Conservation (phyloP, 2,113 vertebrate genomes). For the Lasiurus borealis region DNA sequence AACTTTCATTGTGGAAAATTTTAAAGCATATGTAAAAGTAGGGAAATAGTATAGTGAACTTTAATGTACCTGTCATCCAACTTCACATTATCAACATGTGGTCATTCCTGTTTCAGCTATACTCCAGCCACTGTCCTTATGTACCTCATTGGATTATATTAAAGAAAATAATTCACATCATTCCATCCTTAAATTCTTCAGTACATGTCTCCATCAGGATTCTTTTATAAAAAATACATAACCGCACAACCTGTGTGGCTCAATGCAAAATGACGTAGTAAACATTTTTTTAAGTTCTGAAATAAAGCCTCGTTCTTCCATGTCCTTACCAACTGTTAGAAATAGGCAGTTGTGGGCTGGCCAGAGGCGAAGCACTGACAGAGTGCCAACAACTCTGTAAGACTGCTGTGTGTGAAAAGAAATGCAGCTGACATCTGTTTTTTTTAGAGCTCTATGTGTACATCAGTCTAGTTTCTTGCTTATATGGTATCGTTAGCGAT, state of each 20-base stretch:
- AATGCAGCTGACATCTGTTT: not conserved
- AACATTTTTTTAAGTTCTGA: slow-evolving; percentile 10
- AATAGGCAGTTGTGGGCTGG: slow-evolving; percentile 15
- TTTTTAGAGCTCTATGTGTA: not conserved
- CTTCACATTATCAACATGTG: not conserved
- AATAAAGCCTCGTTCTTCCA: slow-evolving; percentile 18
- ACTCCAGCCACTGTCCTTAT: not conserved
- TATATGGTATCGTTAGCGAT: slow-evolving; percentile 14
- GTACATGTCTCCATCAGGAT: not conserved
- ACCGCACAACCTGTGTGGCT: not conserved
- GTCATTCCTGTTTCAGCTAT: not conserved
- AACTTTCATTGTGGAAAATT: not conserved
- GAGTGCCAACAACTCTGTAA: not conserved
- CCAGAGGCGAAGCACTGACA: not conserved
- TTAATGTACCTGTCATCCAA: not conserved
- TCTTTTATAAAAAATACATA: not conserved
- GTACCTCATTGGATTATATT: not conserved
- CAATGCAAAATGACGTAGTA: not conserved
- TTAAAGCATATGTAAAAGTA: not conserved
- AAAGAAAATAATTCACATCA: slow-evolving; percentile 13
- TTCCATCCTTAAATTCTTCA: slow-evolving; percentile 33
- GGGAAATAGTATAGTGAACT: not conserved
- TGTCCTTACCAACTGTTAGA: not conserved
- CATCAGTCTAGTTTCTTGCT: not conserved
- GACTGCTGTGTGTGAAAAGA: slow-evolving; percentile 46